These are phyloP conservation scores for Liopterus haemorrhoidalis DNA, from an alignment of 2,888 invertebrate genomes.

Conservation along the genomic window DNA sequence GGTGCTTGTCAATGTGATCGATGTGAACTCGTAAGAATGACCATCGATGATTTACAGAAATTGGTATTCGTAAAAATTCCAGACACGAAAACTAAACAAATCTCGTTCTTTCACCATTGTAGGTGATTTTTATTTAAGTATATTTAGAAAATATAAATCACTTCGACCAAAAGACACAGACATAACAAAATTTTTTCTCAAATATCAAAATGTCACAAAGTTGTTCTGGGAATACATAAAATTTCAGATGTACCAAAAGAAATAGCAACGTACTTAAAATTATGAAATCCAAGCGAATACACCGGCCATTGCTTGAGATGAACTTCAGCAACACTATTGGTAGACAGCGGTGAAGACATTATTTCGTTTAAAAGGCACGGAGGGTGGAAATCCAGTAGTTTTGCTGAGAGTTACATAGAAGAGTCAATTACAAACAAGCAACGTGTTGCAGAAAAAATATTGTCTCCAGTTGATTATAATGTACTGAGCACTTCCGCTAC, in stretches of 20 bases:
- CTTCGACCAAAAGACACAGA: constrained; percentile 19
- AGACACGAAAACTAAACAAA: constrained; percentile 20
- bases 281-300: constrained; percentile 3
- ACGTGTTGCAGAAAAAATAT: not conserved
- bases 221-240: constrained; percentile 7
- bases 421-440: not conserved
- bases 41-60: constrained; percentile 15
- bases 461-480: not conserved
- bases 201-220: constrained; percentile 6
- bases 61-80: constrained; percentile 16
- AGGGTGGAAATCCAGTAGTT: constrained; percentile 1
- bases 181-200: constrained; percentile 5
- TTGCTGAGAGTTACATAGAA: not conserved
- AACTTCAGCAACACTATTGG: too few species aligned
- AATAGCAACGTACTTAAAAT: constrained; percentile 5
- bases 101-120: constrained; percentile 24
- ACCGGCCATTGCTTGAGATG: too few species aligned
- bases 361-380: too few species aligned
- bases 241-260: constrained; percentile 2
- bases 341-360: too few species aligned
- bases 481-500: too few species aligned
- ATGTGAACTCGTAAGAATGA: not conserved
- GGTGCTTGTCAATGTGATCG: not conserved
- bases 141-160: constrained; percentile 21
- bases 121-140: constrained; percentile 20